A percentile compares a stretch with the other conserved stretches of the same genome.
Evolutionary conservation across 2,888 invertebrate genomes (phyloP).

Genomic region (Dugesia japonica): DNA sequence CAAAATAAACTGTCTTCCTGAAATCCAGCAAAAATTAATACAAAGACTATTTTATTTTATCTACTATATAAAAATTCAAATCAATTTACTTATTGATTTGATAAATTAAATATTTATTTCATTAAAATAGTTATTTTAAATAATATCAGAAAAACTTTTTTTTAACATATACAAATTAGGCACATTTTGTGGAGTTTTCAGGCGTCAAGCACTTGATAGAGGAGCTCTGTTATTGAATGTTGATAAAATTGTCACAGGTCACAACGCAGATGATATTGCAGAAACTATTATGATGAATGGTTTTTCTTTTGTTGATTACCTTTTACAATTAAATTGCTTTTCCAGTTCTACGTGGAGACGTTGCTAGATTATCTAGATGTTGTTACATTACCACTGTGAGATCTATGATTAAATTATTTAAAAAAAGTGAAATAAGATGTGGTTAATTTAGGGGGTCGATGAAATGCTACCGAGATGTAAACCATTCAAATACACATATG

Average conservation of each 20-base stretch:
- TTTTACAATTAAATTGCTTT: not conserved
- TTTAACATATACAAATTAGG: too few relatives aligned
- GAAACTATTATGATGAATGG: conserved; percentile 93
- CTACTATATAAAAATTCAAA: too few relatives aligned
- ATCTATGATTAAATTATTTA: not conserved
- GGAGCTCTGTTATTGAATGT: conserved; percentile 74
- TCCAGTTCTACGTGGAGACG: conserved; percentile 71
- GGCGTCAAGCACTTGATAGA: conserved; percentile 82
- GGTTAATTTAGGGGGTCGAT: conserved; percentile 58
- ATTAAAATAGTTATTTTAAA: too few relatives aligned
- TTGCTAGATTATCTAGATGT: conserved; percentile 75
- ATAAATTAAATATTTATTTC: too few relatives aligned
- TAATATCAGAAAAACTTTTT: too few relatives aligned
- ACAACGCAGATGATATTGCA: conserved; percentile 67
- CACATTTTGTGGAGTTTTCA: conserved; percentile 56
- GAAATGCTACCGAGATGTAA: conserved; percentile 76
- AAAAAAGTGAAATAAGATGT: not conserved
- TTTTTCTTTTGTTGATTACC: conserved; percentile 34
- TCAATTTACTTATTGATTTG: too few relatives aligned
- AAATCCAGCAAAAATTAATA: too few relatives aligned
- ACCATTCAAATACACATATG: conserved; percentile 87
- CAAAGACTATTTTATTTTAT: too few relatives aligned
- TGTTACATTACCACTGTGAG: conserved; percentile 71
- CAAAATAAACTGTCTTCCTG: too few relatives aligned
- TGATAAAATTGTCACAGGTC: conserved; percentile 72